Evolutionary conservation across 2,797 vertebrate species (phyloP).

Genomic region (Melanotaenia trifasciata): DNA sequence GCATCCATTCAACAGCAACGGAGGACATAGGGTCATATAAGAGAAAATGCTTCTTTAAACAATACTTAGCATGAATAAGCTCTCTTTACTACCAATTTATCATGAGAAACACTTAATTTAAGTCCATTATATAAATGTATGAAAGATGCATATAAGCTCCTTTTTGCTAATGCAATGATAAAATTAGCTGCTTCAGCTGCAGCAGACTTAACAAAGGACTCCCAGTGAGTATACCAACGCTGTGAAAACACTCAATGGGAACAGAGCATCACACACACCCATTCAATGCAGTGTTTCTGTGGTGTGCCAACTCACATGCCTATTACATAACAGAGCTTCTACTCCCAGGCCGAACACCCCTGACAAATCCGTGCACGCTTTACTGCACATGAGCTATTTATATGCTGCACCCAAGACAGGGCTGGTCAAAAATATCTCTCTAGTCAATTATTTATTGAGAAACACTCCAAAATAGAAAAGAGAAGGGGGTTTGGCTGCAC

Average conservation of each 20-base stretch:
- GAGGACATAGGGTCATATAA: not conserved
- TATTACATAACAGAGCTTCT: conserved; percentile 81
- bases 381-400: conserved; percentile 81
- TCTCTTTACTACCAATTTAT: not conserved
- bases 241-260: conserved; percentile 73
- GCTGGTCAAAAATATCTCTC: conserved; percentile 72
- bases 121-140: conserved; percentile 5
- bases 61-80: conserved; percentile 1
- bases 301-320: conserved; percentile 79
- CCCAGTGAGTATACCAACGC: conserved; percentile 62
- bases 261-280: conserved; percentile 63
- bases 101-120: not conserved
- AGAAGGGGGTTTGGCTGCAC: conserved; percentile 45
- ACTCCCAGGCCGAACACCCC: conserved; percentile 71
- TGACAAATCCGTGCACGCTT: conserved; percentile 77
- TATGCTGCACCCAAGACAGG: conserved; percentile 74
- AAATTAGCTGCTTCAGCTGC: conserved; percentile 56
- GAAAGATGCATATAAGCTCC: conserved; percentile 5
- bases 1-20: not conserved
- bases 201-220: conserved; percentile 63
- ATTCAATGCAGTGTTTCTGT: conserved; percentile 74
- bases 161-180: conserved; percentile 30
- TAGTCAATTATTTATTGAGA: conserved; percentile 83
- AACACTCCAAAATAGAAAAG: conserved; percentile 73
- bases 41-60: not conserved